These are phyloP conservation scores for Anomalospiza imberbis DNA, from an alignment of 2,797 vertebrate genomes.

Conservation along the genomic window DNA sequence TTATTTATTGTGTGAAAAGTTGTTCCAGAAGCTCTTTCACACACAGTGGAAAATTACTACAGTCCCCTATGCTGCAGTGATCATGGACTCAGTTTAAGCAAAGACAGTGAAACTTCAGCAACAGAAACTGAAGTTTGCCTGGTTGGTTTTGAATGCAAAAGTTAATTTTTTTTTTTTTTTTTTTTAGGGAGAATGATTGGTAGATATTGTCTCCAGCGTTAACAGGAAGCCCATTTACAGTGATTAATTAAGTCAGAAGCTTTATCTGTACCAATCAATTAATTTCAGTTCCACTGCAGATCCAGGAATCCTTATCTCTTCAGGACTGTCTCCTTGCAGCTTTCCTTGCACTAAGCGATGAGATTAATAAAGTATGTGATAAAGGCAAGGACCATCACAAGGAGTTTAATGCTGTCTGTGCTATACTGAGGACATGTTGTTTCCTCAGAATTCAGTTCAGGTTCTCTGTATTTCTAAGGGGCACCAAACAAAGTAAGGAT, in stretches of 20 bases:
- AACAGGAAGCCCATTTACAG: neutral
- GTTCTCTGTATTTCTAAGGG: neutral
- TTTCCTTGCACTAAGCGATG: neutral
- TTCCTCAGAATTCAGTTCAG: neutral
- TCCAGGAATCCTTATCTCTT: neutral
- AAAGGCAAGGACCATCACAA: neutral
- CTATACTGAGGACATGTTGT: neutral
- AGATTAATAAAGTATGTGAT: neutral
- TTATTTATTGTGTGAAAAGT: neutral
- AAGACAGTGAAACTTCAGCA: neutral
- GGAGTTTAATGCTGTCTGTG: neutral
- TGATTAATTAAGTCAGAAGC: neutral
- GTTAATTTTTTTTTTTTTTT: neutral
- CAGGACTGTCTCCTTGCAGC: neutral
- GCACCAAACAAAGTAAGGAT: neutral
- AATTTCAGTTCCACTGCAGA: neutral
- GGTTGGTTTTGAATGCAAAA: neutral
- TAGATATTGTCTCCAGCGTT: neutral
- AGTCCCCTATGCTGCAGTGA: neutral
- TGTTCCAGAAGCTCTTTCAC: neutral
- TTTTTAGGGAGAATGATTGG: neutral
- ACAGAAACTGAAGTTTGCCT: neutral
- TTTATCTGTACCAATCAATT: neutral
- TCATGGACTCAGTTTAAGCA: neutral
- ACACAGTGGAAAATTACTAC: neutral